These are phyloP conservation scores for Oryctes rhinoceros DNA, from an alignment of 1,140 invertebrate genomes.

Conservation along the genomic window DNA sequence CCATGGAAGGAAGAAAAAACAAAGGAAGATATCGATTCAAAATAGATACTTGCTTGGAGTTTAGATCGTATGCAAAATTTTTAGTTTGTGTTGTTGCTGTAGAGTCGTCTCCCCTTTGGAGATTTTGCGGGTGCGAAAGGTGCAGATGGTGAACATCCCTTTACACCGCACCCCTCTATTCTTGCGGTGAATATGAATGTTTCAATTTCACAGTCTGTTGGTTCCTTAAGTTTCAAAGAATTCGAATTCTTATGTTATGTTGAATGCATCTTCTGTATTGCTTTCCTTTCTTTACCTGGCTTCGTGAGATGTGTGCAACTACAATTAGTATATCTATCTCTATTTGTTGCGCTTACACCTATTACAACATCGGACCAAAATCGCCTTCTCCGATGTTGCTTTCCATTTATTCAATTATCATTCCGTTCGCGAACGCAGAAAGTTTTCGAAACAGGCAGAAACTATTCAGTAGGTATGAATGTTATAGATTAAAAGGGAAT, in stretches of 20 bases:
- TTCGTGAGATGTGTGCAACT: neutral
- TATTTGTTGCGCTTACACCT: neutral
- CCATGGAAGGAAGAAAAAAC: neutral
- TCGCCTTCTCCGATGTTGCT: conserved; percentile 19
- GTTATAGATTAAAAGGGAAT: conserved; percentile 4
- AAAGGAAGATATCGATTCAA: neutral
- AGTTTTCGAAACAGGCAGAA: conserved; percentile 7
- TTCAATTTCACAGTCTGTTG: conserved; percentile 46
- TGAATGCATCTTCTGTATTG: conserved; percentile 15
- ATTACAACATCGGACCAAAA: conserved; percentile 29
- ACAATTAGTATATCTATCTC: neutral
- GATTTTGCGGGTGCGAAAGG: conserved; percentile 38
- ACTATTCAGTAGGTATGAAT: neutral
- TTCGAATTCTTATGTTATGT: neutral
- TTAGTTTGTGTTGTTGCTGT: neutral
- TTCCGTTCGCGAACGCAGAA: neutral
- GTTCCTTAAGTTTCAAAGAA: conserved; percentile 41
- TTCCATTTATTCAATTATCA: no score
- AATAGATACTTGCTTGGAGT: neutral
- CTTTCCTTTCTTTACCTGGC: neutral
- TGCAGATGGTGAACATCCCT: conserved; percentile 29
- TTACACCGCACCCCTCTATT: neutral
- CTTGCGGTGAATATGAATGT: conserved; percentile 44
- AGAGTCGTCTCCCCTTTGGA: neutral
- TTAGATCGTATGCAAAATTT: neutral